A percentile compares a stretch with the other conserved stretches of the same genome.
phyloP scores from a whole-genome alignment of 1,140 invertebrate genomes.

The Sipha flava region DNA sequence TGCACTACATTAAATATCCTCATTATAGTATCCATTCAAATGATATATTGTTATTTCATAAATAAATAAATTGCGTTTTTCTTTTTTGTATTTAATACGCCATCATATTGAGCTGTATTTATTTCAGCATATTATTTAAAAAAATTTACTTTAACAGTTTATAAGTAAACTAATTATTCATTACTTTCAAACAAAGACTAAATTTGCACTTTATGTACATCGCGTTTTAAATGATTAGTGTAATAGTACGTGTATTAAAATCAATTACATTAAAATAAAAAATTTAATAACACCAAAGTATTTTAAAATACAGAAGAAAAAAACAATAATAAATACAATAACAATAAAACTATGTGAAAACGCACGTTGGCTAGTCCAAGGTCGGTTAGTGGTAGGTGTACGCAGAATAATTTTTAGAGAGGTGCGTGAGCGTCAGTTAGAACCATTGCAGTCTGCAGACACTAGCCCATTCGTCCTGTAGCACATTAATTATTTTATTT shows the following conservation, averaged over 20 bases:
- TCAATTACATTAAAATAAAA: no score
- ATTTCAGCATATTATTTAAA: not conserved
- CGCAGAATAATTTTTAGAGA: not conserved
- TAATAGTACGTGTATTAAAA: no score
- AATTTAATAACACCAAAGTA: no score
- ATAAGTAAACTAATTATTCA: not conserved
- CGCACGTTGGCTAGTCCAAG: not conserved
- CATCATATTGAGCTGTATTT: not conserved
- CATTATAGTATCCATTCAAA: not conserved
- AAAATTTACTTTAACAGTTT: not conserved
- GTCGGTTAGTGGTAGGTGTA: not conserved
- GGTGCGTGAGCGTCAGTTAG: not conserved
- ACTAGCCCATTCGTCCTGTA: not conserved
- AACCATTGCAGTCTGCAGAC: not conserved
- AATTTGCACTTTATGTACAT: not conserved
- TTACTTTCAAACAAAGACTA: not conserved
- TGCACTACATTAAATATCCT: not conserved
- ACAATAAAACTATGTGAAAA: not conserved
- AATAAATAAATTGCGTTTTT: not conserved
- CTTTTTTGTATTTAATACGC: not conserved
- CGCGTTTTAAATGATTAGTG: no score
- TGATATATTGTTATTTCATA: not conserved
- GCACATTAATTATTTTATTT: not conserved
- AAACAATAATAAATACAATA: constrained; percentile 1
- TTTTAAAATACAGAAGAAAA: no score